Evolutionary conservation across 2,888 invertebrate species (phyloP).

Genomic region (Agonopterix arenella): DNA sequence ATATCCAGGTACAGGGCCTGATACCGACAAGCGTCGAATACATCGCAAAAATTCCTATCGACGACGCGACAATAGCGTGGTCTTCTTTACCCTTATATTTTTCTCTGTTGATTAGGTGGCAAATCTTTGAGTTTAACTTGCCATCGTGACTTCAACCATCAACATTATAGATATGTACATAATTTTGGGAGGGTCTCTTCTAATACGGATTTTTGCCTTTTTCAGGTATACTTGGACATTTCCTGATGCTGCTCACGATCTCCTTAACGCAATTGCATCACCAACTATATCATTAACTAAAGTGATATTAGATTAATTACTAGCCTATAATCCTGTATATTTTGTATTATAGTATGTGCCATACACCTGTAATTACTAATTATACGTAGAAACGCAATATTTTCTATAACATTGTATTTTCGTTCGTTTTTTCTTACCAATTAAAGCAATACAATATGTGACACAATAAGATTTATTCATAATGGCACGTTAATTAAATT

Average conservation of each 20-base stretch:
- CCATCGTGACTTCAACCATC: no score
- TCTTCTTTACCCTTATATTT: no score
- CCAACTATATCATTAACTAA: slow-evolving; percentile 67
- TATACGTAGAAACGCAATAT: slow-evolving; percentile 63
- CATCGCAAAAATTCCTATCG: no score
- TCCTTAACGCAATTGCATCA: slow-evolving; percentile 46
- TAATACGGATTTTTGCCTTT: slow-evolving; percentile 12
- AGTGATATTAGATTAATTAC: slow-evolving; percentile 71
- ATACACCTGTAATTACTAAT: slow-evolving; percentile 68
- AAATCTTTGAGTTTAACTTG: no score
- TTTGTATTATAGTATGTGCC: slow-evolving; percentile 73
- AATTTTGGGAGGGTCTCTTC: no score
- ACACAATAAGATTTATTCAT: slow-evolving; percentile 64
- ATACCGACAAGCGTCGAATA: no score
- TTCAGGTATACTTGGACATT: slow-evolving; percentile 47
- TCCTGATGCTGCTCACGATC: slow-evolving; percentile 44
- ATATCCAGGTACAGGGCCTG: no score
- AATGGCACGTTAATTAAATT: slow-evolving; percentile 48
- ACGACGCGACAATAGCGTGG: no score
- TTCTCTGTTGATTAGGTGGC: no score
- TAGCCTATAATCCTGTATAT: slow-evolving; percentile 69
- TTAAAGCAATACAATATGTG: slow-evolving; percentile 57
- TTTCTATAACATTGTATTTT: slow-evolving; percentile 46
- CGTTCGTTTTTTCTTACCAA: slow-evolving; percentile 42
- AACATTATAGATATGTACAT: no score